Percentiles rank a stretch among this genome's conserved stretches.
These are phyloP conservation scores for Erebia epiphron DNA, from an alignment of 2,888 invertebrate species.

Conservation along the genomic window DNA sequence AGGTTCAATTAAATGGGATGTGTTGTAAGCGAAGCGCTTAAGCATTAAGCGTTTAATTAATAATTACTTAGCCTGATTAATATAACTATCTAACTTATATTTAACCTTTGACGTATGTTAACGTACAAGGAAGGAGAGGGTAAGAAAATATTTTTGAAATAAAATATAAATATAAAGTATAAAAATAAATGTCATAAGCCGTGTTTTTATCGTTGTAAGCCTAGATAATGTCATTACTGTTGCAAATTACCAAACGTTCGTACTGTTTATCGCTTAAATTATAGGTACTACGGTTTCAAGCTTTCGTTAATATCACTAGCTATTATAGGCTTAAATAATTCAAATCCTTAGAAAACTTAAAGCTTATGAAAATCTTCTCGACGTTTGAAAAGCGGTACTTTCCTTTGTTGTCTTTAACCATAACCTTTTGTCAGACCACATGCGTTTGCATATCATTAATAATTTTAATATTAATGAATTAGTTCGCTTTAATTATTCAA, in stretches of 20 bases:
- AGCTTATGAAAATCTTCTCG: conserved; percentile 19
- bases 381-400: conserved; percentile 32
- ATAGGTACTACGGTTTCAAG: conserved; percentile 28
- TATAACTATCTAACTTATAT: conserved; percentile 19
- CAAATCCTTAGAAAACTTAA: conserved; percentile 12
- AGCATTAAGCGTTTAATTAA: conserved; percentile 43
- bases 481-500: conserved; percentile 28
- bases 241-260: conserved; percentile 1
- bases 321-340: conserved; percentile 24
- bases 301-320: conserved; percentile 25
- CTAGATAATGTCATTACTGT: conserved; percentile 16
- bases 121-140: conserved; percentile 20
- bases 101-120: conserved; percentile 21
- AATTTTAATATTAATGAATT: conserved; percentile 19
- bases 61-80: conserved; percentile 25
- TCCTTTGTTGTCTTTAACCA: conserved; percentile 37
- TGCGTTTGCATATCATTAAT: conserved; percentile 27
- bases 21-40: conserved; percentile 46
- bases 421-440: conserved; percentile 39
- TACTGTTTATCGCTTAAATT: conserved; percentile 17
- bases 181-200: conserved; percentile 22
- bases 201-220: conserved; percentile 36
- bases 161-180: conserved; percentile 6
- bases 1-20: conserved; percentile 34
- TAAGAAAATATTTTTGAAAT: conserved; percentile 32